phyloP scores from a whole-genome alignment of 2,888 invertebrate genomes.

The Steinernema hermaphroditum region DNA sequence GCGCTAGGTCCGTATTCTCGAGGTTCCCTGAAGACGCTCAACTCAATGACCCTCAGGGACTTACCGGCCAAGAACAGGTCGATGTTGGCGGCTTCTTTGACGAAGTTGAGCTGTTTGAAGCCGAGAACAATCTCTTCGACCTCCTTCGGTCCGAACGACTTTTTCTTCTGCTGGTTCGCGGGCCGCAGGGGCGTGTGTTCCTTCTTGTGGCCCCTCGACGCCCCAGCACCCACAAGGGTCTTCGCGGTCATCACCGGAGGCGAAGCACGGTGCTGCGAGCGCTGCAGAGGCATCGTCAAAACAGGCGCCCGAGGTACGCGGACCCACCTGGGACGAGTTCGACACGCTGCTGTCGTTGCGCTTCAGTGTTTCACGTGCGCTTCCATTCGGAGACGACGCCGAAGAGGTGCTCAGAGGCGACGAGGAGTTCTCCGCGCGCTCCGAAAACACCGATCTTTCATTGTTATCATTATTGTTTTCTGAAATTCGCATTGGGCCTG shows the following conservation, averaged over 20 bases:
- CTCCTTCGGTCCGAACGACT: constrained; percentile 39
- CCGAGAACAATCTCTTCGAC: constrained; percentile 38
- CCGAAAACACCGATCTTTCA: neutral
- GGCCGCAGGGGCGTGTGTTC: constrained; percentile 4
- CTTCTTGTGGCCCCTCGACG: neutral
- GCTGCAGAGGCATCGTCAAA: constrained; percentile 6
- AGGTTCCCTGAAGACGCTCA: constrained; percentile 46
- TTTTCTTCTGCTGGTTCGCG: constrained; percentile 37
- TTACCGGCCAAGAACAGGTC: constrained; percentile 39
- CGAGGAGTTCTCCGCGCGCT: constrained; percentile 15
- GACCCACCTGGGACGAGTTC: constrained; percentile 19
- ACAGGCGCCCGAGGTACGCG: neutral
- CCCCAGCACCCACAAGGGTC: neutral
- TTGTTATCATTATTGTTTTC: constrained; percentile 20
- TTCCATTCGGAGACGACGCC: constrained; percentile 16
- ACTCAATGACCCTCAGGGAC: neutral
- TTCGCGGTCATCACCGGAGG: neutral
- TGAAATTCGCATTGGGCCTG: neutral
- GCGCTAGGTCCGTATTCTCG: constrained; percentile 50
- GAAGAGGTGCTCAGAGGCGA: constrained; percentile 19
- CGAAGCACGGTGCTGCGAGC: constrained; percentile 17
- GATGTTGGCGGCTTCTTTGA: constrained; percentile 38
- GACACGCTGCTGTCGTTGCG: constrained; percentile 25
- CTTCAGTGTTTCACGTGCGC: neutral
- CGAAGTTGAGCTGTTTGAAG: constrained; percentile 38